Evolutionary conservation across 2,888 invertebrate species (phyloP), one percentile per base, ranked within the genome.

Genomic region (Hypomecis atomaria): DNA sequence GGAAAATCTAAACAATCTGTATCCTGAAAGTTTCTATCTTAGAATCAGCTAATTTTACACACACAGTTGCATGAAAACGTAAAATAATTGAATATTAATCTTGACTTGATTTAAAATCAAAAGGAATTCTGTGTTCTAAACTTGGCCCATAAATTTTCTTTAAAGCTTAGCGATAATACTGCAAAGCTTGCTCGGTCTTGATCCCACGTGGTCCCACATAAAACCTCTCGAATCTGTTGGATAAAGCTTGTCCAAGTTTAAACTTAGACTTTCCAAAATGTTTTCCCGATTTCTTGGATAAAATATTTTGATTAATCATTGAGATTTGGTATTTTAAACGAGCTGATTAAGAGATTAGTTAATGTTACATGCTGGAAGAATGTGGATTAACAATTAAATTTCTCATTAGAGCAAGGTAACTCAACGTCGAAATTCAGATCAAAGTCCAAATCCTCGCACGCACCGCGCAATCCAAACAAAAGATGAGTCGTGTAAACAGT

Each of bases 131-230:
- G 60, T 53, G 60, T 57, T 61, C 65, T 58, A 60, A 65, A 65
- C 65, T 48, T 48, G 57, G 34, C 8, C 60, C 57, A 65, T 65
- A 65, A 65, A 65, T 65, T 65, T 60, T 42, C 53, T 65, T 65
- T 52, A 61, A 57, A 65, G 60, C 65, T 65, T 61, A 65, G 65
- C 60, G 65, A 65, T 65, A 65, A 65, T 65, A 65, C 65, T 57
- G 65, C 53, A 60, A 65, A 58, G 65, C 65, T 65, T 61, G 65
- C 60, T 65, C 65, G 53, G 57, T 53, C 60, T 54, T 60, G 65
- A 65, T 65, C 65, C 65, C 65, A 60, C 60, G 65, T 65, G 65
- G 65, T 65, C 65, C 57, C 60, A 61, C 57, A 65, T 65, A 65
- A 65, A 65, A 65, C 44, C 65, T 60, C 44, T 61, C 37, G 38